Percentiles rank a stretch among this genome's conserved stretches.
phyloP scores from a whole-genome alignment of 2,113 vertebrate species.

The Rhizomys pruinosus region DNA sequence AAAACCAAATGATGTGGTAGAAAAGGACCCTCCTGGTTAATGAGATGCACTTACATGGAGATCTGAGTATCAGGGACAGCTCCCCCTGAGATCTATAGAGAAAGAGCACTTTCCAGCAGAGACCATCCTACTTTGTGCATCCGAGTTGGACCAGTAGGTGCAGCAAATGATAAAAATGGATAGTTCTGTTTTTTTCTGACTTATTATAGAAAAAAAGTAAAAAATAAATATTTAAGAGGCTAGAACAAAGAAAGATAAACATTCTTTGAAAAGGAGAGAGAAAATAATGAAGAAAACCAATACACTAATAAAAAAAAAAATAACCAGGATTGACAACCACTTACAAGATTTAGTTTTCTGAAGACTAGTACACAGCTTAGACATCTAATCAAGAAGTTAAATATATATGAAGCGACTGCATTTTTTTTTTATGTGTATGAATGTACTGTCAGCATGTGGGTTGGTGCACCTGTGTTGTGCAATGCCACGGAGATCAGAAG shows the following conservation, averaged over 20 bases:
- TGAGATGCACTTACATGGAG: neutral
- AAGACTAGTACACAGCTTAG: neutral
- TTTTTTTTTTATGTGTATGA: neutral
- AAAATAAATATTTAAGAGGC: neutral
- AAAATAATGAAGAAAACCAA: neutral
- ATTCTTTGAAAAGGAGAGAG: neutral
- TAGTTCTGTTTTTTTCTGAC: neutral
- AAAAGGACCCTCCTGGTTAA: neutral
- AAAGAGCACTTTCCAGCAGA: neutral
- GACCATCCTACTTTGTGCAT: too few relatives aligned
- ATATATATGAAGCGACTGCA: too few relatives aligned
- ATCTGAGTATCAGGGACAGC: neutral
- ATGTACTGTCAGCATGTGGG: too few relatives aligned
- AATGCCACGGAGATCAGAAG: too few relatives aligned
- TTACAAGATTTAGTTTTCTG: neutral
- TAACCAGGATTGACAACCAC: neutral
- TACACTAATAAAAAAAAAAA: neutral
- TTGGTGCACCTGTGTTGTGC: too few relatives aligned
- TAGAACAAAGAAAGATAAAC: conserved; percentile 6
- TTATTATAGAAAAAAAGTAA: conserved; percentile 18
- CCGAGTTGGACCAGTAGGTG: neutral
- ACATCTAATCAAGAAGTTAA: too few relatives aligned
- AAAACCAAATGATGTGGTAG: neutral
- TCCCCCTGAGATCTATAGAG: neutral
- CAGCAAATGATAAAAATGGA: neutral